Evolutionary conservation across 2,113 vertebrate genomes (phyloP), one percentile per base, ranked within the genome.

Genomic region (Ammodytes dubius): DNA sequence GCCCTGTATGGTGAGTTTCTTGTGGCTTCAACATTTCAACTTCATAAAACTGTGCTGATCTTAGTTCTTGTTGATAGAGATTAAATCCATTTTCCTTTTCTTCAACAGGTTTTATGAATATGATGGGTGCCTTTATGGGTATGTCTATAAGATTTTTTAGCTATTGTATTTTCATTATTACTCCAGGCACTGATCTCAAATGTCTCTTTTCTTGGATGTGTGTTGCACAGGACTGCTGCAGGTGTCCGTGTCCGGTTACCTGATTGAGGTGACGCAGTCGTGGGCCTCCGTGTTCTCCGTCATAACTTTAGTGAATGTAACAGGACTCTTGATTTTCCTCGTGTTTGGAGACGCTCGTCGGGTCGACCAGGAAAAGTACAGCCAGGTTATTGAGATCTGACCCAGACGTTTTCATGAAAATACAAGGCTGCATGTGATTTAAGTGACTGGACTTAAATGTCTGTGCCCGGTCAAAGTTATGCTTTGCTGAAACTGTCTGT

Each of bases 51-150:
- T 58, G 2, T 42, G 0, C 13, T 9, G 0, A 58, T 17, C 5
- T 17, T 6, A 12, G 39, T 52, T 57, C 56, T 56, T 15, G 1
- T n/a, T 64, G 7, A 19, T 12, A 1, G 35, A 43, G 0, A 6
- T 78, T 74, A 39, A 46, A 64, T 69, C 15, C 8, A 0, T 43
- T 2, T 37, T 43, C 40, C 3, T 79, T 66, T 73, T 54, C 71
- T 79, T 6, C 72, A 40, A 14, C 91, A 99, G 98, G 98, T 53
- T 95, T 98, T 56, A 98, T 97, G 87, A 99, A 99, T 45, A 98
- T 96, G 58, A 93, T 96, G 4, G 97, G 97, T 40, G 96, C 98
- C 17, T 93, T 99, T 59, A 85, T 95, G 88, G 97, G 97, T 99
- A 93, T 86, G 95, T 92, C 61, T 77, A n/a, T 4, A 19, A 37